Evolutionary conservation across 2,888 invertebrate species (phyloP).

Genomic region (Agrochola lota): DNA sequence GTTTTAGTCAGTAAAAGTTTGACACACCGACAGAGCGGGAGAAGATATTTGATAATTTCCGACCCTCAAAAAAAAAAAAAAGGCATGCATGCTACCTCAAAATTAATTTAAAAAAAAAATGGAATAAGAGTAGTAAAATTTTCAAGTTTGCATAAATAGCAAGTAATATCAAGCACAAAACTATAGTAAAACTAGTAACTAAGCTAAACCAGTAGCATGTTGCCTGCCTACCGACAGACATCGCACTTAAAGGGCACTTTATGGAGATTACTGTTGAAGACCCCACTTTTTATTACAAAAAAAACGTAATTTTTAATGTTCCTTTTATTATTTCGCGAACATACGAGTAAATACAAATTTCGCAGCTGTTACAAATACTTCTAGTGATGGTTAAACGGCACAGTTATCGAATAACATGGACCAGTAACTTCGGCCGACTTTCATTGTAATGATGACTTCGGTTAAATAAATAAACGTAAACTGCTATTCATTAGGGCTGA

Average conservation of each 20-base stretch:
- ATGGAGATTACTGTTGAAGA: slow-evolving; percentile 9
- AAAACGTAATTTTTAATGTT: slow-evolving; percentile 24
- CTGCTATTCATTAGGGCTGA: slow-evolving; percentile 68
- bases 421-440: slow-evolving; percentile 67
- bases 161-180: not conserved
- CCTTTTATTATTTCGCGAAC: slow-evolving; percentile 11
- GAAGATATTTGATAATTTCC: too few relatives aligned
- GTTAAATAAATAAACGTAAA: slow-evolving; percentile 70
- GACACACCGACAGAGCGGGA: too few relatives aligned
- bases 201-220: not conserved
- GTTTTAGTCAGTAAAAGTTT: too few relatives aligned
- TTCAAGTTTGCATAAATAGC: not conserved
- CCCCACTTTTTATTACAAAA: slow-evolving; percentile 2
- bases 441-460: slow-evolving; percentile 67
- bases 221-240: not conserved
- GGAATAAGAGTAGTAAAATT: not conserved
- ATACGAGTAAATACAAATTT: slow-evolving; percentile 41
- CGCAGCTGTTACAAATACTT: slow-evolving; percentile 55
- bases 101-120: too few relatives aligned
- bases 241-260: slow-evolving; percentile 1
- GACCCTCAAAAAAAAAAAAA: too few relatives aligned
- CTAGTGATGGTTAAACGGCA: slow-evolving; percentile 49
- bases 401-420: slow-evolving; percentile 74
- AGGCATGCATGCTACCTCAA: too few relatives aligned
- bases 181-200: not conserved